These are phyloP conservation scores for Mola mola DNA, from an alignment of 2,113 vertebrate genomes.

Conservation along the genomic window DNA sequence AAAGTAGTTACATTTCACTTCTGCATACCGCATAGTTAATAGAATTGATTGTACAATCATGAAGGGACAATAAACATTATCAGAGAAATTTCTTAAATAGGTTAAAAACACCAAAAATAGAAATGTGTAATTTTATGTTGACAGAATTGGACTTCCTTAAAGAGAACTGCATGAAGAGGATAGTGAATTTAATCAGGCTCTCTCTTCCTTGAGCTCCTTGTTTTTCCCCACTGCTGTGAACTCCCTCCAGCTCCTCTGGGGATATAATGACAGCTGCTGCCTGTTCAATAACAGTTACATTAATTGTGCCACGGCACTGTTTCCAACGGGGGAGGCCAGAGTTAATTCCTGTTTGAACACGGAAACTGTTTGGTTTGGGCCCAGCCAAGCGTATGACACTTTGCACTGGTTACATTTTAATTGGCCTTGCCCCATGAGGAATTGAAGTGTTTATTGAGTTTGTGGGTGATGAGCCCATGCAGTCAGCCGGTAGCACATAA, in stretches of 20 bases:
- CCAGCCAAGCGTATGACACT: constrained; percentile 68
- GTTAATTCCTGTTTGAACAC: constrained; percentile 53
- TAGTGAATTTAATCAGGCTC: constrained; percentile 12
- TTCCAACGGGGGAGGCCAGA: constrained; percentile 52
- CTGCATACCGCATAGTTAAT: too few species aligned
- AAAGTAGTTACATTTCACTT: too few species aligned
- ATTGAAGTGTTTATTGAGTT: constrained; percentile 67
- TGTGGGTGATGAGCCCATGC: constrained; percentile 46
- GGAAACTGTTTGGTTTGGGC: constrained; percentile 55
- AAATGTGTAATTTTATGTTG: too few species aligned
- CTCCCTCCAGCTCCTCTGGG: constrained; percentile 37
- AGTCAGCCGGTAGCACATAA: constrained; percentile 60
- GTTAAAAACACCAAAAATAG: too few species aligned
- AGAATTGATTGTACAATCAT: too few species aligned
- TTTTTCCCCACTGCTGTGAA: constrained; percentile 50
- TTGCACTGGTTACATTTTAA: constrained; percentile 76
- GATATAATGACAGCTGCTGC: constrained; percentile 52
- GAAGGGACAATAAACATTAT: too few species aligned
- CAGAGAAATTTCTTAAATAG: too few species aligned
- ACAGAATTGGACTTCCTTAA: too few species aligned
- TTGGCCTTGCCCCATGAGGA: constrained; percentile 66
- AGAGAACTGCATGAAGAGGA: too few species aligned
- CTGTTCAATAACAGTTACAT: constrained; percentile 46
- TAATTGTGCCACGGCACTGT: constrained; percentile 63
- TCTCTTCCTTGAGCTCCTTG: constrained; percentile 38